Percentiles rank a stretch among this genome's conserved stretches.
These are phyloP conservation scores for Phytoseiulus persimilis DNA, from an alignment of 2,888 invertebrate genomes.

Conservation along the genomic window DNA sequence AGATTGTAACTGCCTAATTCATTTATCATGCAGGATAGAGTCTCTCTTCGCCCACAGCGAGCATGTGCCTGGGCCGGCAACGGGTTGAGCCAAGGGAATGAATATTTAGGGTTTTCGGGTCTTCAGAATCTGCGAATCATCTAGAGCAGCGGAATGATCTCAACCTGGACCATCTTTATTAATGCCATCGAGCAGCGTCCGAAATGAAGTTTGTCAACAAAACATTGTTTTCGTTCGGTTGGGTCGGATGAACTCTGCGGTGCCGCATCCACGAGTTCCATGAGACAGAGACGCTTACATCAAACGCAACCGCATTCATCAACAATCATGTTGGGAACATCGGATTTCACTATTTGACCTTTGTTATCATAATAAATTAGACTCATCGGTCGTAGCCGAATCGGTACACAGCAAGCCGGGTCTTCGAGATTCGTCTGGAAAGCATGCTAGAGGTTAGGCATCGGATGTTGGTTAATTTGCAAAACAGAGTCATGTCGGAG, in stretches of 20 bases:
- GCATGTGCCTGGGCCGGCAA: no score
- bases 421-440: neutral
- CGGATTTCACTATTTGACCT: constrained; percentile 80
- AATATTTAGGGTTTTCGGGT: no score
- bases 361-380: constrained; percentile 83
- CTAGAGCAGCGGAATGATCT: neutral
- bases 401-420: constrained; percentile 83
- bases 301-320: constrained; percentile 90
- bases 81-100: no score
- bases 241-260: neutral
- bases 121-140: neutral
- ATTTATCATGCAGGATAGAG: no score
- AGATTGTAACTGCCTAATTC: neutral
- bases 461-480: no score
- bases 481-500: no score
- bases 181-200: neutral
- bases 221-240: neutral
- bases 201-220: neutral
- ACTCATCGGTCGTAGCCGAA: constrained; percentile 83
- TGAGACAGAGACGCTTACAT: neutral
- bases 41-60: no score
- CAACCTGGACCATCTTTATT: neutral
- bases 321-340: constrained; percentile 89
- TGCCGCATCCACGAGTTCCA: neutral
- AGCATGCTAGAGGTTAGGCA: neutral